Conservation (phyloP, 2,797 vertebrate genomes). For the Chromobotia macracanthus region DNA sequence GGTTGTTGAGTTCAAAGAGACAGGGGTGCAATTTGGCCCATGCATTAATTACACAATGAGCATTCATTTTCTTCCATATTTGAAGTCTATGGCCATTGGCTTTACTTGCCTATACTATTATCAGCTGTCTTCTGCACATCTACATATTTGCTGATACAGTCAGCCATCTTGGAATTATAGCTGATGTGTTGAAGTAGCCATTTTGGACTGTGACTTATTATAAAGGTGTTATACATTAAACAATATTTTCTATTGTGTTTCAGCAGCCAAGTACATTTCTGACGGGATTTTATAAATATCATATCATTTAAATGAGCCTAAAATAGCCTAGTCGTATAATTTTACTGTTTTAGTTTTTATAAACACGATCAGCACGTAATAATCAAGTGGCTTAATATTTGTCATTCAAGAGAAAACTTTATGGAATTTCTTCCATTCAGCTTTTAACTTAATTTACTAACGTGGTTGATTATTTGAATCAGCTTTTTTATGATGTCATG, state of each 20-base stretch:
- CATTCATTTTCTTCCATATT: neutral
- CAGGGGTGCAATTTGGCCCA: neutral
- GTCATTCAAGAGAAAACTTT: no score
- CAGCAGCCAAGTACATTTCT: no score
- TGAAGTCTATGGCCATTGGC: neutral
- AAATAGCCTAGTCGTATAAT: no score
- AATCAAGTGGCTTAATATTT: neutral
- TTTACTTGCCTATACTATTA: neutral
- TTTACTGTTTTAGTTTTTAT: no score
- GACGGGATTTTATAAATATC: neutral
- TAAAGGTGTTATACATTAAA: neutral
- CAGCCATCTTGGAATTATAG: constrained; percentile 16
- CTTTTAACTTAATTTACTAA: neutral
- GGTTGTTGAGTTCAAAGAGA: neutral
- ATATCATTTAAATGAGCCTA: neutral
- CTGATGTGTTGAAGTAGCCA: constrained; percentile 5
- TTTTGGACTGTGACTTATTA: constrained; percentile 1
- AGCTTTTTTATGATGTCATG: neutral
- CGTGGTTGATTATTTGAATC: neutral
- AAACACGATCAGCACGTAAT: no score
- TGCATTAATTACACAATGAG: neutral
- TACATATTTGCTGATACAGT: neutral
- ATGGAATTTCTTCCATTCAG: no score
- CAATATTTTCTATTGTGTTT: neutral
- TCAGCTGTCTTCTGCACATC: neutral